Evolutionary conservation across 2,888 invertebrate species (phyloP).

Genomic region (Pyrocoelia pectoralis): DNA sequence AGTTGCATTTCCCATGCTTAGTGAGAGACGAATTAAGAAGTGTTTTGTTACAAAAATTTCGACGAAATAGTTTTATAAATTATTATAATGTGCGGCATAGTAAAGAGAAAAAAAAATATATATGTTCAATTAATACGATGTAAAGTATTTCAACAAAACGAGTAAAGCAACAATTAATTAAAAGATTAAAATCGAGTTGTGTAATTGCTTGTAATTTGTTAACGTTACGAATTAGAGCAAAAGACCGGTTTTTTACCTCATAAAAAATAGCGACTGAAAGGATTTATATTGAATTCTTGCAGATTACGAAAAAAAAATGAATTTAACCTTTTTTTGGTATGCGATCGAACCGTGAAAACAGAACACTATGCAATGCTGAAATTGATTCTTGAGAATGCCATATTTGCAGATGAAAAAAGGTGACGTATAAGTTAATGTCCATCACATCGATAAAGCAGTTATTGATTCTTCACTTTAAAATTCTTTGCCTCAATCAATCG

Average conservation of each 20-base stretch:
- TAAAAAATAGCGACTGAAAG: not conserved
- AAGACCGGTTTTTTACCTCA: not conserved
- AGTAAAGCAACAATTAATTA: slow-evolving; percentile 38
- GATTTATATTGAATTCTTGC: no score
- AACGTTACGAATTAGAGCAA: slow-evolving; percentile 48
- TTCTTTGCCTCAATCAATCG: no score
- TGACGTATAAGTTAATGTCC: no score
- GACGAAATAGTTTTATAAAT: slow-evolving; percentile 23
- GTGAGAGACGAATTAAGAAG: slow-evolving; percentile 33
- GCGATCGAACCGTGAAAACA: no score
- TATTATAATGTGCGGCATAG: not conserved
- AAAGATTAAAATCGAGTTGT: slow-evolving; percentile 44
- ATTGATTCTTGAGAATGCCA: no score
- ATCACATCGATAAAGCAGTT: no score
- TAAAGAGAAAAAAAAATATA: not conserved
- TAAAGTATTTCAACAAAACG: not conserved
- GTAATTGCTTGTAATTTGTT: slow-evolving; percentile 51
- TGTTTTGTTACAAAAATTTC: slow-evolving; percentile 28
- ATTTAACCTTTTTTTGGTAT: no score
- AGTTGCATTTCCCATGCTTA: slow-evolving; percentile 45
- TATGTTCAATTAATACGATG: not conserved
- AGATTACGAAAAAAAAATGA: no score
- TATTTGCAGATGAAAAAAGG: no score
- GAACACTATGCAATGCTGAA: no score
- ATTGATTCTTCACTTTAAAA: no score